phyloP scores from a whole-genome alignment of 2,797 vertebrate species.

The Mormyrus hasselquistii region DNA sequence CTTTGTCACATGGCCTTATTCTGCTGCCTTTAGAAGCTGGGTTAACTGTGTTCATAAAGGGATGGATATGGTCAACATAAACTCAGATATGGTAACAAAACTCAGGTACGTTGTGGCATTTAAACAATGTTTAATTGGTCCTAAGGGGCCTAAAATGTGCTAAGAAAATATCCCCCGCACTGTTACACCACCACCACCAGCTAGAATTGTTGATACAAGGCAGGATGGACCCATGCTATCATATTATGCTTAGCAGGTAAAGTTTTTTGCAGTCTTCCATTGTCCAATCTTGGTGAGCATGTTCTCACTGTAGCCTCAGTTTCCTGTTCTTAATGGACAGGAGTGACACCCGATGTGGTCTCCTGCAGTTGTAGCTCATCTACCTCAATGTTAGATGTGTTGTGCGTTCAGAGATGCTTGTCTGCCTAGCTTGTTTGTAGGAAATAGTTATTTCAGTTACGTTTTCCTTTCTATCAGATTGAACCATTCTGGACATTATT shows the following conservation, averaged over 20 bases:
- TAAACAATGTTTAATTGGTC: background rate
- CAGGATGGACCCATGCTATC: background rate
- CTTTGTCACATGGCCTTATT: background rate
- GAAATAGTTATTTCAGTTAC: background rate
- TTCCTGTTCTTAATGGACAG: background rate
- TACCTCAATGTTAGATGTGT: background rate
- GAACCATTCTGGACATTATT: background rate
- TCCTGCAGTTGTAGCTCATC: background rate
- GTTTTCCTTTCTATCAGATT: background rate
- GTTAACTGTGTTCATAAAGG: background rate
- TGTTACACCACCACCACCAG: background rate
- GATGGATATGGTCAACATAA: background rate
- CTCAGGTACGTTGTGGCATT: background rate
- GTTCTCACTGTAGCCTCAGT: background rate
- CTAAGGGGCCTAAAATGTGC: background rate
- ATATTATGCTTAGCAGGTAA: background rate
- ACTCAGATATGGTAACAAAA: too few relatives aligned
- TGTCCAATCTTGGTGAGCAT: background rate
- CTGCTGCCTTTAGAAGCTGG: background rate
- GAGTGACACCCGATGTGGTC: background rate
- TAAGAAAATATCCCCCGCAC: background rate
- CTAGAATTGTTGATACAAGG: background rate
- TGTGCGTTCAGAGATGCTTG: background rate
- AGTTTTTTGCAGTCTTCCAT: background rate
- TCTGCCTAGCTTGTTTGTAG: background rate